Evolutionary conservation across 2,888 invertebrate genomes (phyloP).

Genomic region (Phyllotreta striolata): DNA sequence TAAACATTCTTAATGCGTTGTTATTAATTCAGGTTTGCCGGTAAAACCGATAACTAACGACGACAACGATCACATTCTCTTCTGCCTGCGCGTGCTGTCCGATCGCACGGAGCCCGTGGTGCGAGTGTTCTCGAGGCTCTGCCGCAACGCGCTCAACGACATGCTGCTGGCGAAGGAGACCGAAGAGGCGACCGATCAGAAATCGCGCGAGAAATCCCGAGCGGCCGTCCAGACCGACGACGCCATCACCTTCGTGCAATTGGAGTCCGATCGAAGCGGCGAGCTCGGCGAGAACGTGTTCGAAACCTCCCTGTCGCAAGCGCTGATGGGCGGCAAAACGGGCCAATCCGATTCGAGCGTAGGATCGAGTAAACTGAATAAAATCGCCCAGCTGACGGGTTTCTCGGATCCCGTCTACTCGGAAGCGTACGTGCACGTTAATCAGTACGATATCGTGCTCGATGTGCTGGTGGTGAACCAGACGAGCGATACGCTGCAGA

Average conservation of each 20-base stretch:
- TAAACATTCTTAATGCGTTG: constrained; percentile 11
- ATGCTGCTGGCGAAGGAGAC: constrained; percentile 84
- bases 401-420: constrained; percentile 99
- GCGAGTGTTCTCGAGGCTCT: constrained; percentile 76
- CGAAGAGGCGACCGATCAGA: constrained; percentile 69
- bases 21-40: constrained; percentile 63
- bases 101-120: constrained; percentile 73
- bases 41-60: constrained; percentile 92
- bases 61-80: constrained; percentile 87
- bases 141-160: constrained; percentile 78
- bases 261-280: constrained; percentile 67
- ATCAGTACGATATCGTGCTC: constrained; percentile 97
- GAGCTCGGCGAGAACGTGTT: constrained; percentile 81
- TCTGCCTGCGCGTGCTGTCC: constrained; percentile 79
- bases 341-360: constrained; percentile 42
- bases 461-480: constrained; percentile 99
- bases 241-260: constrained; percentile 82
- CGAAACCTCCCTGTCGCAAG: constrained; percentile 91
- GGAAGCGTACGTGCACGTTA: constrained; percentile 99
- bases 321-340: constrained; percentile 73
- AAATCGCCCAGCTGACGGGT: constrained; percentile 91
- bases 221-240: constrained; percentile 84
- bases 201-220: constrained; percentile 74
- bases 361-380: constrained; percentile 65
- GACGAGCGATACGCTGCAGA: constrained; percentile 96